Evolutionary conservation across 2,888 invertebrate genomes (phyloP).

Genomic region (Nemotelus nigrinus): DNA sequence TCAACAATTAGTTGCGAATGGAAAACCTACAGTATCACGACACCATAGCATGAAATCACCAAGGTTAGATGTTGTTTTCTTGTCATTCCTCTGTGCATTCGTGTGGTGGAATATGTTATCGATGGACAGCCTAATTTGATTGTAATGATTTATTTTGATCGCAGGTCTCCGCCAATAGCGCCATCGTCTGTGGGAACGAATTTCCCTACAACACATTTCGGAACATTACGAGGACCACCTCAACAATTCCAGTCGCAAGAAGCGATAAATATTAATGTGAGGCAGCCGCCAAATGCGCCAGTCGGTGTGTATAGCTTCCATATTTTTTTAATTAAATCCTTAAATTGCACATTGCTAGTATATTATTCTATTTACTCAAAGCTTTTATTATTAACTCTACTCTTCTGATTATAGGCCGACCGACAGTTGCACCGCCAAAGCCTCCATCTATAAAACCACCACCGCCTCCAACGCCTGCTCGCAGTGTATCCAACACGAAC

Average conservation of each 20-base stretch:
- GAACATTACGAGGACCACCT: slow-evolving; percentile 62
- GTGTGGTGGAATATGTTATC: slow-evolving; percentile 24
- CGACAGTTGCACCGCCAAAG: slow-evolving; percentile 61
- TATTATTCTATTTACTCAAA: too few relatives aligned
- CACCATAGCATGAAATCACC: slow-evolving; percentile 88
- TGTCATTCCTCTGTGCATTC: not conserved
- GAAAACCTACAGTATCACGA: slow-evolving; percentile 70
- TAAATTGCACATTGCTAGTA: too few relatives aligned
- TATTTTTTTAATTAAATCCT: too few relatives aligned
- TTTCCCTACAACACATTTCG: slow-evolving; percentile 62
- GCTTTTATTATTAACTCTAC: not conserved
- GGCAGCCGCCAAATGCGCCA: slow-evolving; percentile 62
- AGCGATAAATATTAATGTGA: slow-evolving; percentile 57
- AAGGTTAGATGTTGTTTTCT: slow-evolving; percentile 65
- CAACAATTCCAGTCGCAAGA: slow-evolving; percentile 60
- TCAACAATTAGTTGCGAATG: slow-evolving; percentile 62
- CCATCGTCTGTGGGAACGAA: slow-evolving; percentile 56
- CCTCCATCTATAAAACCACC: slow-evolving; percentile 63
- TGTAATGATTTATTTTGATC: slow-evolving; percentile 3
- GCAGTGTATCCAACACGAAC: slow-evolving; percentile 64
- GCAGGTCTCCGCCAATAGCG: slow-evolving; percentile 64
- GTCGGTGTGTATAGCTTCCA: slow-evolving; percentile 57
- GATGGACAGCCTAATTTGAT: not conserved
- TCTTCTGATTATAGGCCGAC: slow-evolving; percentile 58
- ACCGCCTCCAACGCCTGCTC: slow-evolving; percentile 64